phyloP scores from a whole-genome alignment of 2,797 vertebrate species.

The Toxotes lorentzi region DNA sequence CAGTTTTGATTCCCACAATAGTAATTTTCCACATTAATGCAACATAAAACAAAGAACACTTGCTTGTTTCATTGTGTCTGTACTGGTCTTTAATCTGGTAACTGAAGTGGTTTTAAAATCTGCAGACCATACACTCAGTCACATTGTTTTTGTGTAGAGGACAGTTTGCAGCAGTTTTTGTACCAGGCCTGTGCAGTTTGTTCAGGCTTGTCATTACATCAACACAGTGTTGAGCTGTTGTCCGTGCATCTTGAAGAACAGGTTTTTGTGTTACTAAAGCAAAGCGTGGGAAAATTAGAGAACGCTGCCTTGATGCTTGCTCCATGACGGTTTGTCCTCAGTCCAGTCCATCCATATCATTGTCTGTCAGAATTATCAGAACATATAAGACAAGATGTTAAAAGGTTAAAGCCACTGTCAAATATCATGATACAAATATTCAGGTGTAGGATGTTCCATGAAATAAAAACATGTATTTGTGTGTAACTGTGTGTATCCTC shows the following conservation, averaged over 20 bases:
- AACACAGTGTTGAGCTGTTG: background rate
- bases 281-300: conserved; percentile 25
- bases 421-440: background rate
- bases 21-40: background rate
- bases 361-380: background rate
- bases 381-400: background rate
- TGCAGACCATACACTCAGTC: background rate
- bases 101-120: background rate
- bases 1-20: conserved; percentile 11
- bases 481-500: conserved; percentile 44
- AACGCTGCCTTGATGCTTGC: background rate
- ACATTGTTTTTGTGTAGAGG: background rate
- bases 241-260: conserved; percentile 39
- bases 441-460: background rate
- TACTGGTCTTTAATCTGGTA: background rate
- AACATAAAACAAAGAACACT: background rate
- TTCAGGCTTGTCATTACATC: conserved; percentile 30
- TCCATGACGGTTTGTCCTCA: background rate
- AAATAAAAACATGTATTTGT: background rate
- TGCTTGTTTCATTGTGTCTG: background rate
- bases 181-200: conserved; percentile 12
- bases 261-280: conserved; percentile 36
- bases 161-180: background rate
- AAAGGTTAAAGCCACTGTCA: background rate
- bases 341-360: background rate